Evolutionary conservation across 2,888 invertebrate genomes (phyloP).

Genomic region (Trichogramma dendrolimi): DNA sequence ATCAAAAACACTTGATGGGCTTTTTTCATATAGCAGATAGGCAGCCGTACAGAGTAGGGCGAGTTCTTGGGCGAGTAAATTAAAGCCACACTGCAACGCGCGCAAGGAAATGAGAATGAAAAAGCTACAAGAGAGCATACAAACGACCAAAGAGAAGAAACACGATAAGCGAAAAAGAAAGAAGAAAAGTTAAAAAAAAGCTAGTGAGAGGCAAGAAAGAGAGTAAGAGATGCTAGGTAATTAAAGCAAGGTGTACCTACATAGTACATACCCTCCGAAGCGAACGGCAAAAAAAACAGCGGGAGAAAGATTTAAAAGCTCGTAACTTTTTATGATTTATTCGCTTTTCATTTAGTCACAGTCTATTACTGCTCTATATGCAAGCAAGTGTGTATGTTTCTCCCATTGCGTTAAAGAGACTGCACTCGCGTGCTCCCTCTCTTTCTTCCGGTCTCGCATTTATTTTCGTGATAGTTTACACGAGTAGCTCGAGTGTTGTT

Average conservation of each 20-base stretch:
- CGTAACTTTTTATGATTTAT: constrained; percentile 54
- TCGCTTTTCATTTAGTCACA: constrained; percentile 52
- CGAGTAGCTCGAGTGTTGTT: background rate
- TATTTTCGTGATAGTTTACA: constrained; percentile 32
- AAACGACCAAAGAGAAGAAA: too few species aligned
- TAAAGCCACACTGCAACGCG: too few species aligned
- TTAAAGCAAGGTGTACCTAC: constrained; percentile 51
- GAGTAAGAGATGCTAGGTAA: constrained; percentile 52
- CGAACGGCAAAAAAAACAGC: too few species aligned
- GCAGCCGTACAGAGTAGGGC: too few species aligned
- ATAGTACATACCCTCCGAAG: constrained; percentile 39
- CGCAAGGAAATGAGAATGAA: too few species aligned
- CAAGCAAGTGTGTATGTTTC: constrained; percentile 5
- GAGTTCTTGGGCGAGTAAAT: too few species aligned
- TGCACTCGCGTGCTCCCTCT: constrained; percentile 37
- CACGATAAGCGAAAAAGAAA: too few species aligned
- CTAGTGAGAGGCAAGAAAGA: constrained; percentile 29
- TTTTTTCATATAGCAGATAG: too few species aligned
- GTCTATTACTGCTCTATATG: background rate
- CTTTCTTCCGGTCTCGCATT: constrained; percentile 5
- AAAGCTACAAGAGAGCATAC: too few species aligned
- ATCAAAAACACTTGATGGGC: too few species aligned
- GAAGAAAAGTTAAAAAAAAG: too few species aligned
- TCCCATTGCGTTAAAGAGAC: background rate
- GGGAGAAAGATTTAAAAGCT: constrained; percentile 50